Evolutionary conservation across 1,140 invertebrate species (phyloP), one percentile per base, ranked within the genome.

Genomic region (Drosophila punjabiensis): DNA sequence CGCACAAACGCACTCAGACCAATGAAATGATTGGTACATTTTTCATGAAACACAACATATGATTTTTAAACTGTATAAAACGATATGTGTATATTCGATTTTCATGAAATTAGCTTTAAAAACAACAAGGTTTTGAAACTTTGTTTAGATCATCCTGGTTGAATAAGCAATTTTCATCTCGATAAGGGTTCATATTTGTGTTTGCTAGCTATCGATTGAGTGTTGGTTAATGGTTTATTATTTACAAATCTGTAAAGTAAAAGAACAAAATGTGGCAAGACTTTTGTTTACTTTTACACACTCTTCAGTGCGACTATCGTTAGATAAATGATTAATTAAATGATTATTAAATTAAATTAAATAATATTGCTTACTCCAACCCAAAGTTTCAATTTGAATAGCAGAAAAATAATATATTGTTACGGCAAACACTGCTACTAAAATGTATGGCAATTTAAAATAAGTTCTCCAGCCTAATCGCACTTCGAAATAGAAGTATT

Each of bases 1-100:
- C 56, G 24, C 5, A 43, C 35, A 43, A 43, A n/a, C 56, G 56
- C 35, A 37, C 33, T 20, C 55, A 59, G n/a, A 13, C 33, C 56
- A 59, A 59, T 45, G 7, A 28, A 59, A 39, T 41, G 56, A n/a
- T 39, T 58, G 55, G 55, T 58, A 39, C 3, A 39, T 39, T n/a
- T 39, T 39, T 39, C 35, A 58, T 39, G 20, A 58, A n/a, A 58
- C 7, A n/a, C 35, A 24, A 39, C 9, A 58, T 39, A 39, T 58
- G 14, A 58, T 58, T 39, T 39, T 58, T 39, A 58, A 58, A 58
- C 35, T 39, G 55, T 28, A 11, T 16, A 24, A 35, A 37, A 39
- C 14, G 10, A 37, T 11, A n/a, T 50, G 14, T 30, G 9, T 37
- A 56, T n/a, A 58, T 24, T 37, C 8, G 18, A 56, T 56, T 56